These are phyloP conservation scores for Artibeus jamaicensis DNA, from an alignment of 2,797 vertebrate species.

Conservation along the genomic window DNA sequence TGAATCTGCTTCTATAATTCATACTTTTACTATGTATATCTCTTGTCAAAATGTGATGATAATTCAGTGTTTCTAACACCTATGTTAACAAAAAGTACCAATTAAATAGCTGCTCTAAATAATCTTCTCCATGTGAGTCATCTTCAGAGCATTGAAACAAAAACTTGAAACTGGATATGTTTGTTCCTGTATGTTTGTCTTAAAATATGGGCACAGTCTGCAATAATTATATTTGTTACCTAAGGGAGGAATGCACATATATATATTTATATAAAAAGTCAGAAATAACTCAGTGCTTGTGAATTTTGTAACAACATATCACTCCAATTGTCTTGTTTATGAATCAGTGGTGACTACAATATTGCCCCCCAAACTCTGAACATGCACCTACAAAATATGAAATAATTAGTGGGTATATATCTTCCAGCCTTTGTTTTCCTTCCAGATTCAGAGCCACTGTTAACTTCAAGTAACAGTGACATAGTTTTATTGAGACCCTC, in stretches of 20 bases:
- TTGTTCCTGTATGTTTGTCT: neutral
- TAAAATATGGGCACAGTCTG: neutral
- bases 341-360: neutral
- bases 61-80: neutral
- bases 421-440: neutral
- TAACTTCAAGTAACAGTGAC: neutral
- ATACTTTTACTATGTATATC: neutral
- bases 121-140: neutral
- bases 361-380: neutral
- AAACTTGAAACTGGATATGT: neutral
- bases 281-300: neutral
- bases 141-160: neutral
- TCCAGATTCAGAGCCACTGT: neutral
- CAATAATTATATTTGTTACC: neutral
- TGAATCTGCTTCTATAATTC: neutral
- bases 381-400: neutral
- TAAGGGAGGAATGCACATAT: neutral
- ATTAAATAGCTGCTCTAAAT: neutral
- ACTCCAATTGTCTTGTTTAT: neutral
- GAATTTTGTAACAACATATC: neutral
- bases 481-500: neutral
- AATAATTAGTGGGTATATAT: neutral
- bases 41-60: neutral
- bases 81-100: neutral
- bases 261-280: neutral